phyloP scores from a whole-genome alignment of 1,140 invertebrate species.

The Listronotus oregonensis region DNA sequence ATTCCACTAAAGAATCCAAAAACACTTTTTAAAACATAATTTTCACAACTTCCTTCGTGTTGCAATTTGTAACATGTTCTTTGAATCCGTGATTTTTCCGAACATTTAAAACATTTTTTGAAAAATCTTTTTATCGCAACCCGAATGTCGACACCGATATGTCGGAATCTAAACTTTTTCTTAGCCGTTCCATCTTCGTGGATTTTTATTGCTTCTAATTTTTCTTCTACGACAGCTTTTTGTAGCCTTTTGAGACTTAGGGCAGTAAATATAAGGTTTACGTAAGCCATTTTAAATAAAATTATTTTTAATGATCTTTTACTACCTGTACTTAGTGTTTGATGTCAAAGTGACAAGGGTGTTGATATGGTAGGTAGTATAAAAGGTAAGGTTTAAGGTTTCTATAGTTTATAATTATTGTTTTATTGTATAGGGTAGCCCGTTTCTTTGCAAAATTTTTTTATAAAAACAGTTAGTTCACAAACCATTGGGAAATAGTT shows the following conservation, averaged over 20 bases:
- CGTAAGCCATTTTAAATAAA: constrained; percentile 43
- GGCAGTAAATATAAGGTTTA: constrained; percentile 45
- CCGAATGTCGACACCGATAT: constrained; percentile 38
- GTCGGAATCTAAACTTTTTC: constrained; percentile 41
- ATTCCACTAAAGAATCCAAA: constrained; percentile 66
- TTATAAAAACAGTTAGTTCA: no score
- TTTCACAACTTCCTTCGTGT: constrained; percentile 63
- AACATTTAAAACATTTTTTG: constrained; percentile 35
- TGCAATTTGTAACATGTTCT: constrained; percentile 55
- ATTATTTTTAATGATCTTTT: neutral
- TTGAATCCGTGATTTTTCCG: constrained; percentile 33
- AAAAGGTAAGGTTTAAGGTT: no score
- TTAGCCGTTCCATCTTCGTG: constrained; percentile 21
- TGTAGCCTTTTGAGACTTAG: constrained; percentile 36
- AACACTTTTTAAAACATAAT: constrained; percentile 65
- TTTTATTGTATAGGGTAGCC: no score
- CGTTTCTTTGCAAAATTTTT: no score
- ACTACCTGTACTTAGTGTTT: neutral
- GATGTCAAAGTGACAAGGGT: constrained; percentile 2
- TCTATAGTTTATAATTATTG: no score
- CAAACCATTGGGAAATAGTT: no score
- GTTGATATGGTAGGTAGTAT: no score
- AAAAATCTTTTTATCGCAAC: constrained; percentile 36
- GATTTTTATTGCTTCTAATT: constrained; percentile 42
- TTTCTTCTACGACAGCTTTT: constrained; percentile 46